Evolutionary conservation across 2,888 invertebrate genomes (phyloP).

Genomic region (Agonopterix heracliana): DNA sequence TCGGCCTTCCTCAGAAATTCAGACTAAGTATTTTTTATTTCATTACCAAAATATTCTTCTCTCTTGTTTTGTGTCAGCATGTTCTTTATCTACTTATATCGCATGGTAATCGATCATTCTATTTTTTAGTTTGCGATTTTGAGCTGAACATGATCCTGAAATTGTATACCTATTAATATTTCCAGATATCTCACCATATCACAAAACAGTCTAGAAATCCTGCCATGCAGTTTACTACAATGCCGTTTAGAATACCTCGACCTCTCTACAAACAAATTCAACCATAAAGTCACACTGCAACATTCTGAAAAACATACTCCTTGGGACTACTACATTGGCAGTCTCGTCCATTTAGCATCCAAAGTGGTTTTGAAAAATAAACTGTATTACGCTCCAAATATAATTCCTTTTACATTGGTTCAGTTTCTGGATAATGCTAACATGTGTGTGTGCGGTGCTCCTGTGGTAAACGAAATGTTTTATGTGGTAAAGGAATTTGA

Average conservation of each 20-base stretch:
- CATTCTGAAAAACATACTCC: conserved; percentile 22
- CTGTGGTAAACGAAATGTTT: conserved; percentile 49
- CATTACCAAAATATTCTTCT: too few relatives aligned
- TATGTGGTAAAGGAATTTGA: conserved; percentile 47
- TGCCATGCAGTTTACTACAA: conserved; percentile 79
- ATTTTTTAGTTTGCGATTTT: too few relatives aligned
- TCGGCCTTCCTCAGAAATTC: too few relatives aligned
- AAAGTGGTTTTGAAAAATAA: conserved; percentile 70
- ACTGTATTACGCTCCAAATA: conserved; percentile 71
- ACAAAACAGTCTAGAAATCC: conserved; percentile 64
- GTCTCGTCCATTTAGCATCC: conserved; percentile 73
- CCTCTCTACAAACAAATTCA: conserved; percentile 75
- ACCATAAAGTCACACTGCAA: conserved; percentile 14
- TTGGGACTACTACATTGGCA: conserved; percentile 62
- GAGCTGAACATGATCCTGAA: too few relatives aligned
- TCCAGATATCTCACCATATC: conserved; percentile 73
- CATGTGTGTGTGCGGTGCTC: conserved; percentile 78
- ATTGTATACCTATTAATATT: conserved; percentile 5
- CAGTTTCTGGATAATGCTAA: conserved; percentile 77
- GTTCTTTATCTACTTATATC: too few relatives aligned
- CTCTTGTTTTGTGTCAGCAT: too few relatives aligned
- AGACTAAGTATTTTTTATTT: too few relatives aligned
- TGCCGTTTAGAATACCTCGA: conserved; percentile 74
- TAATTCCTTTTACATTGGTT: conserved; percentile 77
- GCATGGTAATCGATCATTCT: too few relatives aligned